These are phyloP conservation scores for Parazoanthus darwini DNA, from an alignment of 92 coral and sea anemone genomes.

Conservation along the genomic window DNA sequence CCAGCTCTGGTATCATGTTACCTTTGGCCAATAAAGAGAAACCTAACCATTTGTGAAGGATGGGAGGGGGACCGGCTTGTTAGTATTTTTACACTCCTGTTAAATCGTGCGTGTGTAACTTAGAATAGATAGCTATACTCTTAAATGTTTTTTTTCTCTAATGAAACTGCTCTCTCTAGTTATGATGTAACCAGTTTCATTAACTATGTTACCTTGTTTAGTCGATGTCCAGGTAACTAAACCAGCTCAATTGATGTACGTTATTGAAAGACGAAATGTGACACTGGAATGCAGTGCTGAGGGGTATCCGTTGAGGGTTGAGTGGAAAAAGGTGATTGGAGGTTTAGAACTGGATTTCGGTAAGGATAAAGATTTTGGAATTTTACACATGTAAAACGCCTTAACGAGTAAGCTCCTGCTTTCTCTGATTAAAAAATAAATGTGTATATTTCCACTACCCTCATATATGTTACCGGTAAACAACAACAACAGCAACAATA, in stretches of 20 bases:
- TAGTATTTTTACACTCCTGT: too few species aligned
- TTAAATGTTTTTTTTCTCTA: not conserved
- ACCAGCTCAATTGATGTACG: not conserved
- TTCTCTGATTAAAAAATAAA: too few species aligned
- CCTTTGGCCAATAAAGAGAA: too few species aligned
- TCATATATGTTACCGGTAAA: too few species aligned
- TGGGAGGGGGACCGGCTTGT: too few species aligned
- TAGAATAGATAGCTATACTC: not conserved
- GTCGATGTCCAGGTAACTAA: conserved; percentile 7
- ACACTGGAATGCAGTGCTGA: conserved; percentile 30
- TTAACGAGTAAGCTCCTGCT: not conserved
- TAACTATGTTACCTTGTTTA: not conserved
- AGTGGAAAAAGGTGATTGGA: conserved; percentile 9
- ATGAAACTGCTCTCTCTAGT: not conserved
- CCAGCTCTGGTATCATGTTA: too few species aligned
- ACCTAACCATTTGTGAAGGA: too few species aligned
- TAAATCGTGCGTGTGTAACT: too few species aligned
- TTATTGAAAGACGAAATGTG: not conserved
- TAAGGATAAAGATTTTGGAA: not conserved
- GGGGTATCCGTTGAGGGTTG: conserved; percentile 21
- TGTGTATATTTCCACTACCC: too few species aligned
- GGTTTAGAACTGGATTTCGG: conserved; percentile 24
- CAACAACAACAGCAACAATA: too few species aligned
- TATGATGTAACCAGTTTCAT: not conserved
- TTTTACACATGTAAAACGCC: not conserved